phyloP scores from a whole-genome alignment of 2,888 invertebrate species.

The Lepidonotus clava region DNA sequence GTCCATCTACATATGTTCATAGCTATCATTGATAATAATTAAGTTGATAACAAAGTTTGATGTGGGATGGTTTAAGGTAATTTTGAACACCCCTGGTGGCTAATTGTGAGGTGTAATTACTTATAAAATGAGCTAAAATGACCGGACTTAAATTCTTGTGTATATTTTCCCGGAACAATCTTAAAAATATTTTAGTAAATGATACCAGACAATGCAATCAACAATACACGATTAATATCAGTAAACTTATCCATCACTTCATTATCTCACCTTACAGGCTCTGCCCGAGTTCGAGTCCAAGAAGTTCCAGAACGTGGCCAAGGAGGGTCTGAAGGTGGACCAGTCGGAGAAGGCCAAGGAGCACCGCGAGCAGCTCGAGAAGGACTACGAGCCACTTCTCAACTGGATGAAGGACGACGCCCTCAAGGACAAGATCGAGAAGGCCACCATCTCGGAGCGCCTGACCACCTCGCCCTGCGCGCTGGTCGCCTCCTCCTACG shows the following conservation, averaged over 20 bases:
- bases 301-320: constrained; percentile 98
- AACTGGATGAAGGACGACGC: constrained; percentile 93
- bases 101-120: no score
- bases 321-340: constrained; percentile 93
- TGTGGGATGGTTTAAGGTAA: no score
- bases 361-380: constrained; percentile 86
- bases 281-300: constrained; percentile 99
- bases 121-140: no score
- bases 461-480: constrained; percentile 96
- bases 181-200: no score
- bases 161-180: no score
- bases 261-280: constrained; percentile 84
- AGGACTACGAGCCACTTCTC: constrained; percentile 92
- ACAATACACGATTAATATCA: no score
- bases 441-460: constrained; percentile 92
- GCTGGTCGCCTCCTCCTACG: constrained; percentile 96
- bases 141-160: no score
- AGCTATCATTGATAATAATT: no score
- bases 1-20: no score
- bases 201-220: no score
- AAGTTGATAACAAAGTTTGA: no score
- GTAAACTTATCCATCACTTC: not conserved
- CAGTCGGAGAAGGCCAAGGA: constrained; percentile 88
- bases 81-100: no score
- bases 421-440: constrained; percentile 88